Evolutionary conservation across 64 coral and sea anemone species (phyloP).

Genomic region (Montipora cactus): DNA sequence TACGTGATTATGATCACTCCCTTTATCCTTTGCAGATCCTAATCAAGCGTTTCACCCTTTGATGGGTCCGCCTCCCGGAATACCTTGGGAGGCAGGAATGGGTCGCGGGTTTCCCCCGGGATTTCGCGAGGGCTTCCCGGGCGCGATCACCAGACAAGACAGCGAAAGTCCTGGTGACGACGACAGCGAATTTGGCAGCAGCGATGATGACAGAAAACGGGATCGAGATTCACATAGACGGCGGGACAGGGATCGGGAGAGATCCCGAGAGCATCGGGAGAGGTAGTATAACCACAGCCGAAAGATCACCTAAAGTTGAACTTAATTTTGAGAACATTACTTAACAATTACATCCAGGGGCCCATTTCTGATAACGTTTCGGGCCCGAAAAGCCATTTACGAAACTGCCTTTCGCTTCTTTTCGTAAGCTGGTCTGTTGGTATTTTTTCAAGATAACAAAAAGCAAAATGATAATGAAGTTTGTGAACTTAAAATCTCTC

Average conservation of each 20-base stretch:
- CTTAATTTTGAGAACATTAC: no score
- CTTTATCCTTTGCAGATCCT: slow-evolving; percentile 52
- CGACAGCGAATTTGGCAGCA: slow-evolving; percentile 59
- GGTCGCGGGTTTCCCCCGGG: slow-evolving; percentile 66
- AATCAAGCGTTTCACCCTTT: slow-evolving; percentile 62
- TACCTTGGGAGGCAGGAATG: slow-evolving; percentile 59
- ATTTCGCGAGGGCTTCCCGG: slow-evolving; percentile 64
- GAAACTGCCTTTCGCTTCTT: no score
- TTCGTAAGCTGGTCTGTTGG: no score
- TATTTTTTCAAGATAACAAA: no score
- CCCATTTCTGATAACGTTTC: background rate
- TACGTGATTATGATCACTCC: background rate
- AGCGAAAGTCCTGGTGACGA: slow-evolving; percentile 72
- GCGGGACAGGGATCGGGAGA: slow-evolving; percentile 69
- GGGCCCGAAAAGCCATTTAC: no score
- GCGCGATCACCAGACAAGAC: slow-evolving; percentile 40
- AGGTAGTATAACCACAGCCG: background rate
- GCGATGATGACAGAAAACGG: slow-evolving; percentile 54
- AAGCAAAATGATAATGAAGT: no score
- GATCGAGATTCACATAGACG: slow-evolving; percentile 70
- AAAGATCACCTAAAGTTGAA: no score
- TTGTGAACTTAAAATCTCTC: no score
- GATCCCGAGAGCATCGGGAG: slow-evolving; percentile 72
- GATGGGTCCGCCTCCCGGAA: slow-evolving; percentile 75
- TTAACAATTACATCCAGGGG: no score